Percentiles rank a stretch among this genome's conserved stretches.
Evolutionary conservation across 2,888 invertebrate species (phyloP).

Genomic region (Oithona nana): DNA sequence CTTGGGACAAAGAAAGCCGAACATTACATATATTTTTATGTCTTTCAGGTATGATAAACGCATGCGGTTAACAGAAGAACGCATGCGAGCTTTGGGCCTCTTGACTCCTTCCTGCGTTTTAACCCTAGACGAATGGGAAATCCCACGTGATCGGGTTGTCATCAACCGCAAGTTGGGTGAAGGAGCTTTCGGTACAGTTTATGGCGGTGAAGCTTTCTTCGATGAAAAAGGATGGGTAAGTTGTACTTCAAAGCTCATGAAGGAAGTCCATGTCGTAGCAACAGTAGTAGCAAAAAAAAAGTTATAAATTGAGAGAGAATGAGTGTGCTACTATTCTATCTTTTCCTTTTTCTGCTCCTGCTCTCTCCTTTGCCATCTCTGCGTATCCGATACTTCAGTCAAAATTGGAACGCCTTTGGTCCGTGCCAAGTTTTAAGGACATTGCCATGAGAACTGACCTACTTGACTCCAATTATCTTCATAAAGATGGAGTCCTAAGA

Average conservation of each 20-base stretch:
- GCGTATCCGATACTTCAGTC: conserved; percentile 6
- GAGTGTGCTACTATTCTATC: not conserved
- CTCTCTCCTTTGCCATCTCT: not conserved
- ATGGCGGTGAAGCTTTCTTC: conserved; percentile 56
- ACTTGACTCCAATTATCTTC: conserved; percentile 16
- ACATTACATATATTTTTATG: too few species aligned
- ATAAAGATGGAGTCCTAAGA: conserved; percentile 15
- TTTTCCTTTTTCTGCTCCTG: not conserved
- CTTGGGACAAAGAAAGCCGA: not conserved
- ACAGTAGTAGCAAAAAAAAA: too few species aligned
- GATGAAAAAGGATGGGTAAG: conserved; percentile 46
- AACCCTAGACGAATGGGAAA: conserved; percentile 66
- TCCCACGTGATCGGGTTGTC: conserved; percentile 60
- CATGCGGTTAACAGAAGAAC: conserved; percentile 42
- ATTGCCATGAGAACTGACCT: conserved; percentile 17
- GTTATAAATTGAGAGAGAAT: not conserved
- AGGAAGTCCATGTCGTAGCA: too few species aligned
- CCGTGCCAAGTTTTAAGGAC: conserved; percentile 15
- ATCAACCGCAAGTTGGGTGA: conserved; percentile 67
- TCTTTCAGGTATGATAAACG: conserved; percentile 45
- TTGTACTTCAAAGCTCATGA: too few species aligned
- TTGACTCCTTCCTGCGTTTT: conserved; percentile 32
- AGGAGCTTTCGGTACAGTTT: conserved; percentile 81
- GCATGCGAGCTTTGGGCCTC: conserved; percentile 50
- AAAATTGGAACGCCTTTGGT: conserved; percentile 13